A percentile compares a stretch with the other conserved stretches of the same genome.
These are phyloP conservation scores for Lagorchestes hirsutus DNA, from an alignment of 2,797 vertebrate genomes.

Conservation along the genomic window DNA sequence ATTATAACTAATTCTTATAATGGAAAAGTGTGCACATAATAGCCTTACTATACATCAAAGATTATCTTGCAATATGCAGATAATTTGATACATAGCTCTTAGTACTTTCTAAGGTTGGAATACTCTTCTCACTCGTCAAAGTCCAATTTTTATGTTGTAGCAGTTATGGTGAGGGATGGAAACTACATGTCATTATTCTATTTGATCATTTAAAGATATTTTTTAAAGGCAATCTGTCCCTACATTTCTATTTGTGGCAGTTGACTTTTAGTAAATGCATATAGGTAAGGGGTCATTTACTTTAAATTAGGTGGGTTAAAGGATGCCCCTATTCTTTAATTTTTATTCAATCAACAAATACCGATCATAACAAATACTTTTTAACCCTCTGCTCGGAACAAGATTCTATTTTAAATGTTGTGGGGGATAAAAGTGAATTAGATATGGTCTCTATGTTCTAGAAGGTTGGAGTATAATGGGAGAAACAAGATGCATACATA, in stretches of 20 bases:
- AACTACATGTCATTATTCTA: not conserved
- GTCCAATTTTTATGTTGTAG: constrained; percentile 25
- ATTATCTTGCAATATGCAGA: not conserved
- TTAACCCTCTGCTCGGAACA: not conserved
- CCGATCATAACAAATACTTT: not conserved
- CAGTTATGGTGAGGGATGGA: not conserved
- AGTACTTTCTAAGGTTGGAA: not conserved
- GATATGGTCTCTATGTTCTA: not conserved
- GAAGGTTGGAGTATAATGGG: not conserved
- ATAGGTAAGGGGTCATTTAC: not conserved
- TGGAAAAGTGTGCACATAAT: constrained; percentile 7
- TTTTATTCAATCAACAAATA: not conserved
- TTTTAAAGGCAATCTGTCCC: not conserved
- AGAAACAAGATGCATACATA: not conserved
- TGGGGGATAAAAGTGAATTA: not conserved
- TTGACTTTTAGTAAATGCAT: not conserved
- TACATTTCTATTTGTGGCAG: not conserved
- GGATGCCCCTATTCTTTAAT: not conserved
- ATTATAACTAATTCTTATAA: constrained; percentile 62
- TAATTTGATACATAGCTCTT: constrained; percentile 27
- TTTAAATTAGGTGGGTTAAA: not conserved
- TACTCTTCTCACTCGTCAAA: constrained; percentile 8
- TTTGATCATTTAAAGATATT: not conserved
- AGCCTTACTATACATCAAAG: not conserved
- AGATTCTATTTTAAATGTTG: not conserved